Evolutionary conservation across 1,140 invertebrate species (phyloP).

Genomic region (Ylistrum balloti): DNA sequence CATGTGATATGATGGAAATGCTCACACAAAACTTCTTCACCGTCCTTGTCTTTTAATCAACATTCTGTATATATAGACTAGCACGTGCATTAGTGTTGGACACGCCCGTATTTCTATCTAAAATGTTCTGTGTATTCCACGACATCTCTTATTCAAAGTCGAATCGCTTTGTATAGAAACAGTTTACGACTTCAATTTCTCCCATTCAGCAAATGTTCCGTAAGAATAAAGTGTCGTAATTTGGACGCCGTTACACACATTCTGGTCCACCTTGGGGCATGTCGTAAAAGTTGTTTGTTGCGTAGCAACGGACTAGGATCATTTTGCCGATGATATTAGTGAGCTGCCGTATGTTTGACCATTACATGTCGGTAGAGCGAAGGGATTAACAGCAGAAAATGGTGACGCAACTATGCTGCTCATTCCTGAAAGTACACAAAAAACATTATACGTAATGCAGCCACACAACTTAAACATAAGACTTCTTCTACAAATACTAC

Average conservation of each 20-base stretch:
- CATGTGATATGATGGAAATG: constrained; percentile 38
- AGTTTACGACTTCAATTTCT: not conserved
- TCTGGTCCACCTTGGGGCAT: not conserved
- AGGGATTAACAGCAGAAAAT: constrained; percentile 93
- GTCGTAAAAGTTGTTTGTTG: not conserved
- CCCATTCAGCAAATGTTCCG: constrained; percentile 20
- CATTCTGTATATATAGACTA: not conserved
- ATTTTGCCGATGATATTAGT: constrained; percentile 89
- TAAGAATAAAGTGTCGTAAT: not conserved
- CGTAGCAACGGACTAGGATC: constrained; percentile 47
- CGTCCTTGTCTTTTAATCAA: not conserved
- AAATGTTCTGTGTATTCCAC: not conserved
- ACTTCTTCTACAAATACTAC: not conserved
- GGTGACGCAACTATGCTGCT: constrained; percentile 91
- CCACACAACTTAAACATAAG: constrained; percentile 3
- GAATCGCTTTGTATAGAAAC: too few species aligned
- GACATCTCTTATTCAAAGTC: not conserved
- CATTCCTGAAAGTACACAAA: constrained; percentile 83
- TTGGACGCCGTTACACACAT: not conserved
- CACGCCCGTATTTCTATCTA: not conserved
- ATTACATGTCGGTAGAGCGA: constrained; percentile 94
- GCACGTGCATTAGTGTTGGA: not conserved
- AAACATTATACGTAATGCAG: not conserved
- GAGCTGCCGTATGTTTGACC: constrained; percentile 92
- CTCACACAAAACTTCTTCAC: constrained; percentile 6